Conservation (phyloP, 2,797 vertebrate species). For the Okamejei kenojei region DNA sequence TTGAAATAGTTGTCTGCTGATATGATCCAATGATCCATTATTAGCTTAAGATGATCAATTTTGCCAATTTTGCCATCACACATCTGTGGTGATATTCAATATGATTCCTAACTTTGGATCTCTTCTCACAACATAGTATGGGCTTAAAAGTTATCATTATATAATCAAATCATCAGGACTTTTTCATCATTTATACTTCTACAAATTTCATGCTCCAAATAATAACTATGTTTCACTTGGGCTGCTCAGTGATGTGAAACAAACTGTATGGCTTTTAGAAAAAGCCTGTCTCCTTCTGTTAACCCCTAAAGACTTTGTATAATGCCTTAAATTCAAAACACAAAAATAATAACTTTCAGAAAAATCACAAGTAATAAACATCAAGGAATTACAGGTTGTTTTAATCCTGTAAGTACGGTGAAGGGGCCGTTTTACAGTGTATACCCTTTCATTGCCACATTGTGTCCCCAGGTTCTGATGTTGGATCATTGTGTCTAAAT, state of each 20-base stretch:
- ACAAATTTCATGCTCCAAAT: slow-evolving; percentile 33
- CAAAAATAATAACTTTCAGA: background rate
- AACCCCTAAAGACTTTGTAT: slow-evolving; percentile 10
- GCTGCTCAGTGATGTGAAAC: background rate
- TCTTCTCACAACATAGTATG: background rate
- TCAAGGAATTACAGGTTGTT: background rate
- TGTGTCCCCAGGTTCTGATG: background rate
- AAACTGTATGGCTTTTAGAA: slow-evolving; percentile 4
- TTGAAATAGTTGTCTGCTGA: background rate
- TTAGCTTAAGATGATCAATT: background rate
- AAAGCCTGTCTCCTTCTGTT: background rate
- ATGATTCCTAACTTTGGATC: background rate
- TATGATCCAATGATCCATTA: background rate
- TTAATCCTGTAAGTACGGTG: background rate
- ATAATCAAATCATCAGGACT: background rate
- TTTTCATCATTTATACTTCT: background rate
- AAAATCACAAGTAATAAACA: background rate
- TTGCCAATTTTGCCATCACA: background rate
- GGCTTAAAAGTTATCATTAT: background rate
- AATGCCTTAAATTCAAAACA: background rate
- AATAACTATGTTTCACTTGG: background rate
- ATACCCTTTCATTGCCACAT: background rate
- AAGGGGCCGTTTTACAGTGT: background rate
- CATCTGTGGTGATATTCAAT: background rate
- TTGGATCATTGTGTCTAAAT: background rate